phyloP scores from a whole-genome alignment of 2,888 invertebrate genomes.

The Corythucha ciliata region DNA sequence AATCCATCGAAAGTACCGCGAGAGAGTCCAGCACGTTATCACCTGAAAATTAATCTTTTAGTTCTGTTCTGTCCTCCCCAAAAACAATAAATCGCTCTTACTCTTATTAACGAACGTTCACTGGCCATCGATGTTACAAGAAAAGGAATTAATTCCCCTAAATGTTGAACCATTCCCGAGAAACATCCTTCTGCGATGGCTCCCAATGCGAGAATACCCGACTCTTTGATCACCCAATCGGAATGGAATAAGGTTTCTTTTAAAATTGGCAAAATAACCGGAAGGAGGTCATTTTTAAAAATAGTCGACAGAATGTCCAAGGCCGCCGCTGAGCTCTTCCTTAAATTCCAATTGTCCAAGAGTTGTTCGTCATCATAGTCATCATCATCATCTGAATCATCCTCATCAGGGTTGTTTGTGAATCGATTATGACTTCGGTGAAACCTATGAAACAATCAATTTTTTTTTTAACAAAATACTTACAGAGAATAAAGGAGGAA shows the following conservation, averaged over 20 bases:
- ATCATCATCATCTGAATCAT: constrained; percentile 53
- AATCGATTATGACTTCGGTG: constrained; percentile 86
- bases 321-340: constrained; percentile 90
- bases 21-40: constrained; percentile 98
- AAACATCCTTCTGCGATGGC: constrained; percentile 76
- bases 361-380: constrained; percentile 74
- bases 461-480: too few species aligned
- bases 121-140: constrained; percentile 85
- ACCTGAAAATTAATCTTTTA: constrained; percentile 94
- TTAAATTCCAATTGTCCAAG: constrained; percentile 91
- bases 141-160: constrained; percentile 93
- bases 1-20: constrained; percentile 97
- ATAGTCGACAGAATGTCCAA: constrained; percentile 94
- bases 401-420: constrained; percentile 48
- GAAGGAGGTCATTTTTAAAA: constrained; percentile 86
- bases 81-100: too few species aligned
- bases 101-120: constrained; percentile 54
- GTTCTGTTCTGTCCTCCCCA: too few species aligned
- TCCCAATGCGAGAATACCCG: constrained; percentile 66
- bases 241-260: constrained; percentile 92
- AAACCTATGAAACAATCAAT: too few species aligned
- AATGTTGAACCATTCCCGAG: constrained; percentile 92
- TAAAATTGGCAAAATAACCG: constrained; percentile 87
- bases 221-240: constrained; percentile 94
- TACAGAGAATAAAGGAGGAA: too few species aligned